A percentile compares a stretch with the other conserved stretches of the same genome.
phyloP scores from a whole-genome alignment of 2,888 invertebrate species.

The Lamellibrachia columna region DNA sequence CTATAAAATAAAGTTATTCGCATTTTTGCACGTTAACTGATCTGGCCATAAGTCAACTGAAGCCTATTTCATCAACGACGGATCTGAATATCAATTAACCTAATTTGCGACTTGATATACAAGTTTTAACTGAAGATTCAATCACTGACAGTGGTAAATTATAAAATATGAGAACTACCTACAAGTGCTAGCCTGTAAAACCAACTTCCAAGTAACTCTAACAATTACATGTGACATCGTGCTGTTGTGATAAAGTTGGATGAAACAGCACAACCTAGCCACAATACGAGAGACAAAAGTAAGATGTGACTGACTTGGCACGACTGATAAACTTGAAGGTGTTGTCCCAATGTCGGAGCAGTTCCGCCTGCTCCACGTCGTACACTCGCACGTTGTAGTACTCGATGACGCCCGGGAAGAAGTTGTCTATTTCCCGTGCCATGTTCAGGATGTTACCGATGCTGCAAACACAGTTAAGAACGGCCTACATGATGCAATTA shows the following conservation, averaged over 20 bases:
- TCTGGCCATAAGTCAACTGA: too few relatives aligned
- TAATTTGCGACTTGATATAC: too few relatives aligned
- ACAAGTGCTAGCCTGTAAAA: too few relatives aligned
- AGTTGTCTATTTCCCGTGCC: conserved; percentile 98
- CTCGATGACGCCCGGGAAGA: conserved; percentile 96
- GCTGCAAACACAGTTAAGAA: conserved; percentile 68
- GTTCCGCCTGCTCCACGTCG: conserved; percentile 95
- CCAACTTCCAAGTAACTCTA: too few relatives aligned
- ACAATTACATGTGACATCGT: too few relatives aligned
- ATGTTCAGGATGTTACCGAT: conserved; percentile 97
- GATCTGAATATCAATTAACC: too few relatives aligned
- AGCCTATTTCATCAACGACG: too few relatives aligned
- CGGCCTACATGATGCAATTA: background rate
- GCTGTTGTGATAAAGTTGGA: background rate
- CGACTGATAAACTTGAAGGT: conserved; percentile 96
- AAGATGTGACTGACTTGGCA: conserved; percentile 72
- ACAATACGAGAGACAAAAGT: background rate
- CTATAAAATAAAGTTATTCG: too few relatives aligned
- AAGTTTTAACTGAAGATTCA: too few relatives aligned
- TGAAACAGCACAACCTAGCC: background rate
- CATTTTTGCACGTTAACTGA: too few relatives aligned
- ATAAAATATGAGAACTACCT: too few relatives aligned
- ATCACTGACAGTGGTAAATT: too few relatives aligned
- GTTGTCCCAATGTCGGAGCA: conserved; percentile 96
- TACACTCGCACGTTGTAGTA: conserved; percentile 96